Evolutionary conservation across 2,888 invertebrate genomes (phyloP).

Genomic region (Chloroclystis v-ata): DNA sequence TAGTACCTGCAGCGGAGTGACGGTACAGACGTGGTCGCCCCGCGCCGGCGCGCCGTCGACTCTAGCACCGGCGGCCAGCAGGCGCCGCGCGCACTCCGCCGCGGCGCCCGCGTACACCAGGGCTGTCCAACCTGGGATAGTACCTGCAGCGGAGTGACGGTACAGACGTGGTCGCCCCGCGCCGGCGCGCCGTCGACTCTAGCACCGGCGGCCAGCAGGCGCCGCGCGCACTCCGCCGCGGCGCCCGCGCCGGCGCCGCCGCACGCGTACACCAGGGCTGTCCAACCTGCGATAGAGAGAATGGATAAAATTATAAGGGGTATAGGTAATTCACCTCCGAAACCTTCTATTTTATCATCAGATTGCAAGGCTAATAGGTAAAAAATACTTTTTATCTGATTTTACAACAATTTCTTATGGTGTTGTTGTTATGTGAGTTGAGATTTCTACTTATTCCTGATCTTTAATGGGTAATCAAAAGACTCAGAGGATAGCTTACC

Average conservation of each 20-base stretch:
- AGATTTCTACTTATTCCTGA: no score
- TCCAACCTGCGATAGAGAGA: slow-evolving; percentile 80
- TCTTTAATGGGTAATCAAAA: no score
- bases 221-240: slow-evolving; percentile 79
- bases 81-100: slow-evolving; percentile 79
- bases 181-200: slow-evolving; percentile 91
- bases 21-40: slow-evolving; percentile 90
- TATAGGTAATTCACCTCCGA: no score
- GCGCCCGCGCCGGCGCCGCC: slow-evolving; percentile 64
- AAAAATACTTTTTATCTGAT: no score
- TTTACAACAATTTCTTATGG: no score
- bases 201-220: slow-evolving; percentile 88
- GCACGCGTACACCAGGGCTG: slow-evolving; percentile 89
- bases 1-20: no score
- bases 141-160: slow-evolving; percentile 91
- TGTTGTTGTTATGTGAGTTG: no score
- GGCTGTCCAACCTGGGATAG: slow-evolving; percentile 86
- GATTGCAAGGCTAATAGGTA: no score
- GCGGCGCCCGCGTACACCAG: slow-evolving; percentile 87
- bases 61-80: slow-evolving; percentile 89
- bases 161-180: slow-evolving; percentile 89
- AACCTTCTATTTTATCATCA: no score
- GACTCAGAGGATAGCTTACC: slow-evolving; percentile 31
- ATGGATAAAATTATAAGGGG: not conserved
- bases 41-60: slow-evolving; percentile 91